Evolutionary conservation across 2,797 vertebrate species (phyloP), one percentile per base, ranked within the genome.

Genomic region (Phoxinus dragarum): DNA sequence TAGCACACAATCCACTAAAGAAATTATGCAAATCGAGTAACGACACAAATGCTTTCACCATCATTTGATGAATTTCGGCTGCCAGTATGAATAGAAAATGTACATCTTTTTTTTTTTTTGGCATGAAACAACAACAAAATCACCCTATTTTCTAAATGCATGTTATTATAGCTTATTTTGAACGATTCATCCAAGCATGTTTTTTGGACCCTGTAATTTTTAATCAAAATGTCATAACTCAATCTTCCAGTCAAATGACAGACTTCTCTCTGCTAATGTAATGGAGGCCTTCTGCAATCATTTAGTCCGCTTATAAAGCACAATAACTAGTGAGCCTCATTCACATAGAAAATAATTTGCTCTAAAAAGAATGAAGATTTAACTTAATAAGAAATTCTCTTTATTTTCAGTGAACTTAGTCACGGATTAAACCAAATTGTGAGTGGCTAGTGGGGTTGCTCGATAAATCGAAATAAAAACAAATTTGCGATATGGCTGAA

Each of bases 1-100:
- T 54, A 68, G 61, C n/a, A 36, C 44, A 27, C 31, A 42, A 68
- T 64, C 40, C 59, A 64, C 56, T 78, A 44, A 61, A 66, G 64
- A 66, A 66, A 66, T 66, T 66, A 66, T 66, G 64, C 64, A 66
- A 66, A 66, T 34, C 6, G 59, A 6, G 16, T 31, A 34, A 76
- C 21, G 10, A 36, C 52, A 31, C 49, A 76, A 56, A 79, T 66
- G n/a, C 34, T 68, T 68, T 36, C 67, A 38, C 67, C 67, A 11
- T 38, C 31, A 17, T 66, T 66, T 66, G 64, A 66, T 66, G 27
- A 66, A 66, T 66, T 34, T 34, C 3, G 1, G 34, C 66, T 36
- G 66, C 34, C 66, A 38, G 34, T 36, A 21, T 21, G 66, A 68
- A 34, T 8, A 66, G 61, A 34, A 38, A 21, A 68, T 68, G 34